A percentile compares a stretch with the other conserved stretches of the same genome.
phyloP scores from a whole-genome alignment of 2,113 vertebrate species.

The Etheostoma spectabile region DNA sequence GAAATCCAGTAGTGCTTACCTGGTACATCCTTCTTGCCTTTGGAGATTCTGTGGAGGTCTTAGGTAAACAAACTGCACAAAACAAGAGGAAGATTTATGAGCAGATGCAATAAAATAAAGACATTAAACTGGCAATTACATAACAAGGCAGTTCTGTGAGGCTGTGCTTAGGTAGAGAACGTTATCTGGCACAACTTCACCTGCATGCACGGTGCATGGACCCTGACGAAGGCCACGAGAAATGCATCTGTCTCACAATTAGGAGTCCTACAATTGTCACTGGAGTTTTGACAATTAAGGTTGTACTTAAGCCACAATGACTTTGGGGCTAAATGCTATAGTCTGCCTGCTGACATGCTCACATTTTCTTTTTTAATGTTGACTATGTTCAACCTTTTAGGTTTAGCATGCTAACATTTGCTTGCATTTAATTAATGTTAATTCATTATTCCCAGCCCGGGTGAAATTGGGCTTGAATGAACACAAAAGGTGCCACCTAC shows the following conservation, averaged over 20 bases:
- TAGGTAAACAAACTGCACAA: conserved; percentile 84
- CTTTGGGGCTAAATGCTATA: neutral
- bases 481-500: conserved; percentile 79
- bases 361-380: neutral
- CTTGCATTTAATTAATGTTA: neutral
- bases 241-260: neutral
- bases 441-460: neutral
- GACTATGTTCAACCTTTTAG: neutral
- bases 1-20: conserved; percentile 44
- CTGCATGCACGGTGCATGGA: neutral
- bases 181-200: neutral
- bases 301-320: neutral
- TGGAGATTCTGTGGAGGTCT: conserved; percentile 49
- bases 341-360: too few species aligned
- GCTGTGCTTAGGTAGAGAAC: neutral
- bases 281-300: neutral
- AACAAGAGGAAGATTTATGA: conserved; percentile 21
- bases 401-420: neutral
- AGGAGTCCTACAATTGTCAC: too few species aligned
- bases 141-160: neutral
- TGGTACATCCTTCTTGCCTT: conserved; percentile 54
- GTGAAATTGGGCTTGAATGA: neutral
- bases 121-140: neutral
- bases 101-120: neutral
- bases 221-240: neutral